Base-by-base conservation (phyloP, 2,888 invertebrate species). In the Melanostoma scalare region DNA sequence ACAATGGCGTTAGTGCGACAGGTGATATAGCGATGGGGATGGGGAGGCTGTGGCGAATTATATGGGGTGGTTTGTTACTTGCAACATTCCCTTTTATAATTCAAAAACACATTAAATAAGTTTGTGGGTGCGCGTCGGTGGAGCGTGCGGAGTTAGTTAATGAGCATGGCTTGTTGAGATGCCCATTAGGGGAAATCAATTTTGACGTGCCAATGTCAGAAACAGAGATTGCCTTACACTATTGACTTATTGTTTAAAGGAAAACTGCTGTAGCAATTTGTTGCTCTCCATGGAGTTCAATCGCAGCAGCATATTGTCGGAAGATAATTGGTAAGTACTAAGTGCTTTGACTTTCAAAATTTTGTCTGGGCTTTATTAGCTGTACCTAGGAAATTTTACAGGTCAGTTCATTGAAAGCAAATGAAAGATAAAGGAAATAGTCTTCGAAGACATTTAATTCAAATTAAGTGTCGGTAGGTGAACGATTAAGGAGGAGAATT, bases 151-250 rank as follows among this genome's bases (percentile, higher is more conserved):
- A 58, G 65, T 44, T 52, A 69, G 68, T 50, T 78, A 78, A 78
- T 74, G 78, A 78, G 73, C 63, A 69, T 35, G 20, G 56, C 58
- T 78, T 74, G 78, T 82, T 55, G 56, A 9, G 68, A 69, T 65
- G 68, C 78, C 73, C 73, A 73, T 72, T 63, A 73, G 52, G 68
- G 52, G 48, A 69, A 78, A 82, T 74, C 82, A 82, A 78, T 82
- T 78, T 65, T 65, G 71, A 71, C 65, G 53, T 80, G 71, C 42
- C 36, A 75, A 53, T 69, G 69, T 35, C 75, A 65, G 65, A n/a
- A 63, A 56, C 58, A 73, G 56, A 44, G 63, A 65, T 75, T 53
- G 52, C 60, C 40, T 33, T 20, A 52, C 56, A 80, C n/a, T 38
- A 46, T 35, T 33, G 69, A 30, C 33, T 40, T 38, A 38, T 4